A percentile compares a stretch with the other conserved stretches of the same genome.
These are phyloP conservation scores for Tuta absoluta DNA, from an alignment of 2,888 invertebrate genomes.

Conservation along the genomic window DNA sequence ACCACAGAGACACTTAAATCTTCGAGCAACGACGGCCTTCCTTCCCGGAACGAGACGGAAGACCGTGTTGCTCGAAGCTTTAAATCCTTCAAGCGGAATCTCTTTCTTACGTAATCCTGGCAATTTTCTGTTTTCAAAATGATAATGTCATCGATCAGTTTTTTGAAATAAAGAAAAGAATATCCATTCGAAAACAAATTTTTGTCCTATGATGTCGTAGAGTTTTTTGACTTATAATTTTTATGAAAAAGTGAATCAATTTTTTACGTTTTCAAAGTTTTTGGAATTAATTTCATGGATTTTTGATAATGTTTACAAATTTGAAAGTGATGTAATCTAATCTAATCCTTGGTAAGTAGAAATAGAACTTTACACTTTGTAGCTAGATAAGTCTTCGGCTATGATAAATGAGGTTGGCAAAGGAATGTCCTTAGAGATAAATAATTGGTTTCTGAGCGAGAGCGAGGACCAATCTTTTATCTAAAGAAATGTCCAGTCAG, in stretches of 20 bases:
- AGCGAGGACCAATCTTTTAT: too few species aligned
- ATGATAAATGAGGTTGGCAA: too few species aligned
- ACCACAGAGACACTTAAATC: too few species aligned
- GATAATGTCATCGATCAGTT: not conserved
- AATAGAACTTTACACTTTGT: not conserved
- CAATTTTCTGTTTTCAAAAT: not conserved
- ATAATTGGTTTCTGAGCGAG: too few species aligned
- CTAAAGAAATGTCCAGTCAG: too few species aligned
- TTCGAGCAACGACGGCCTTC: too few species aligned
- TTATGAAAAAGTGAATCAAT: not conserved
- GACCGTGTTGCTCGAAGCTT: not conserved
- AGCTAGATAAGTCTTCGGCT: too few species aligned
- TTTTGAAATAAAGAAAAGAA: not conserved
- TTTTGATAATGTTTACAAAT: not conserved
- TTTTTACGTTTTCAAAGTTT: not conserved
- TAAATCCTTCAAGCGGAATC: too few species aligned
- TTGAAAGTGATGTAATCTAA: conserved; percentile 4
- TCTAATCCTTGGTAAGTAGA: not conserved
- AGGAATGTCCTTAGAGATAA: too few species aligned
- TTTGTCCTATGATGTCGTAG: not conserved
- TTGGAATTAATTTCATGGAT: not conserved
- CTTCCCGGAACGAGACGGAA: too few species aligned
- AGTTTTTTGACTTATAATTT: not conserved
- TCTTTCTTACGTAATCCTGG: not conserved
- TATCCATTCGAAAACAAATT: conserved; percentile 9